Evolutionary conservation across 2,888 invertebrate genomes (phyloP).

Genomic region (Minunthozetes semirufus): DNA sequence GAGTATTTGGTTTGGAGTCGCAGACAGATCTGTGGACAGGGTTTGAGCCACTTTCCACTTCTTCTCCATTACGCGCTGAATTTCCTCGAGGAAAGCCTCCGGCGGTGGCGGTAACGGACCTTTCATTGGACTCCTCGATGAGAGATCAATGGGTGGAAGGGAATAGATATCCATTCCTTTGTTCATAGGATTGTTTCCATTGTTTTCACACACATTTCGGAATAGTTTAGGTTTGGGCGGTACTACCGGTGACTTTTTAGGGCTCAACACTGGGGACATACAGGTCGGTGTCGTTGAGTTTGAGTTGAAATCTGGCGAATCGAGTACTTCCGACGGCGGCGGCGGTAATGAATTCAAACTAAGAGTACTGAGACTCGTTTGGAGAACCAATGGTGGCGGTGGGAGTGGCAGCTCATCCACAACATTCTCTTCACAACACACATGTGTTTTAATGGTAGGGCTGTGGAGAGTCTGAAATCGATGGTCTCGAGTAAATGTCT

Average conservation of each 20-base stretch:
- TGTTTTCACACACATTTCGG: slow-evolving; percentile 12
- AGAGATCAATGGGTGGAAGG: slow-evolving; percentile 43
- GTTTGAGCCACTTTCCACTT: slow-evolving; percentile 83
- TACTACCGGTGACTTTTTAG: slow-evolving; percentile 35
- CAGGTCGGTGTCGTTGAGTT: slow-evolving; percentile 35
- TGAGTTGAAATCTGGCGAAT: slow-evolving; percentile 19
- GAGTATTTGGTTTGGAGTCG: slow-evolving; percentile 81
- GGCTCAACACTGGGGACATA: slow-evolving; percentile 39
- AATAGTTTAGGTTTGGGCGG: slow-evolving; percentile 36
- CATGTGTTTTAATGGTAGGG: background rate
- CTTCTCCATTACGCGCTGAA: slow-evolving; percentile 84
- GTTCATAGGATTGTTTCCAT: background rate
- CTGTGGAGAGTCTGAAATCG: slow-evolving; percentile 6
- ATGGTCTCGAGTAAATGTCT: slow-evolving; percentile 22
- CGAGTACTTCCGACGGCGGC: slow-evolving; percentile 41
- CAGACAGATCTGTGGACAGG: slow-evolving; percentile 73
- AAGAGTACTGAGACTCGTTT: slow-evolving; percentile 40
- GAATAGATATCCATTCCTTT: slow-evolving; percentile 31
- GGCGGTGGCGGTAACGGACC: slow-evolving; percentile 46
- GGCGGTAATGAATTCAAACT: slow-evolving; percentile 43
- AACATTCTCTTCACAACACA: slow-evolving; percentile 6
- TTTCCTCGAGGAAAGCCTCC: slow-evolving; percentile 72
- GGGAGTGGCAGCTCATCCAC: slow-evolving; percentile 58
- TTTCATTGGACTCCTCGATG: slow-evolving; percentile 38
- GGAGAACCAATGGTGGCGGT: slow-evolving; percentile 61